phyloP scores from a whole-genome alignment of 2,113 vertebrate species.

The Datnioides undecimradiatus region DNA sequence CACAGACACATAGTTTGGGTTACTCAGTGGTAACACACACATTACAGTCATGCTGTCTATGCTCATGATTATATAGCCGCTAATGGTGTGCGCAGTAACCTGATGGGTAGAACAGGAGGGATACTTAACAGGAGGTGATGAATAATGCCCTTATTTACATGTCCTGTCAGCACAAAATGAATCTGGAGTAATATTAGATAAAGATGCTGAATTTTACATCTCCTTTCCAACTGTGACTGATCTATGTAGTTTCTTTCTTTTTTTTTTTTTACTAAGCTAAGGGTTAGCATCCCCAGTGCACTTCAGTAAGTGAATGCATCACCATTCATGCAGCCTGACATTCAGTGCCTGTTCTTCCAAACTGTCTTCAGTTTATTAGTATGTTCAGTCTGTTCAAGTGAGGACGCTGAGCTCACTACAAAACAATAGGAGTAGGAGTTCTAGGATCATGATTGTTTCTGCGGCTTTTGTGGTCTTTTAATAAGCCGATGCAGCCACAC shows the following conservation, averaged over 20 bases:
- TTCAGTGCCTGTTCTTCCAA: not conserved
- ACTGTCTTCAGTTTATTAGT: not conserved
- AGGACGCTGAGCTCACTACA: not conserved
- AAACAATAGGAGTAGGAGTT: too few species aligned
- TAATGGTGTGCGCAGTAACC: conserved; percentile 6
- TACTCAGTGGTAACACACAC: not conserved
- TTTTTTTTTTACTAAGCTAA: not conserved
- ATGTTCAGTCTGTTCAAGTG: not conserved
- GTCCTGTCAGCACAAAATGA: too few species aligned
- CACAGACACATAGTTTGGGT: conserved; percentile 14
- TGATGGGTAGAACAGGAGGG: conserved; percentile 19
- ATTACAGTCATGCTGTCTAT: conserved; percentile 1
- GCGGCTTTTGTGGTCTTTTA: not conserved
- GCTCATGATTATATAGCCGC: conserved; percentile 10
- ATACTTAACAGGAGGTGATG: conserved; percentile 17
- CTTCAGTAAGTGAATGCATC: not conserved
- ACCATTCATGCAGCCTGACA: not conserved
- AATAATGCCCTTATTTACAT: too few species aligned
- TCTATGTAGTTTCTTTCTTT: too few species aligned
- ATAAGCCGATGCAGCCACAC: not conserved
- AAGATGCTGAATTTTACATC: not conserved
- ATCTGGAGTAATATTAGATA: too few species aligned
- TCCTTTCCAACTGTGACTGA: not conserved
- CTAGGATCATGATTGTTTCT: not conserved
- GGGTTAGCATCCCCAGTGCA: not conserved